Conservation (phyloP, 2,888 invertebrate species). For the Diaphora mendica region DNA sequence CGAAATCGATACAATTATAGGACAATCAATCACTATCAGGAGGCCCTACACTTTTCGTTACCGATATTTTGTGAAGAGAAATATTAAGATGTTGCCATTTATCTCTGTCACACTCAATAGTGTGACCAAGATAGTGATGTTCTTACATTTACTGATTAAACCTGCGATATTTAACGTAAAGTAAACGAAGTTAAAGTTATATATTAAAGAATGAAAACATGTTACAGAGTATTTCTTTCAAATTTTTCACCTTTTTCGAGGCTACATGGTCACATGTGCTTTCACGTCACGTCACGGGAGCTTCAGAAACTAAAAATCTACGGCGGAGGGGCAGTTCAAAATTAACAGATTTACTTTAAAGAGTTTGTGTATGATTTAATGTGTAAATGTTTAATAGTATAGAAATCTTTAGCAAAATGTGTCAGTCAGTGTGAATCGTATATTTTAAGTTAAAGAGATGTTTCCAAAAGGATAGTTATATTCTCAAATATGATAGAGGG, state of each 20-base stretch:
- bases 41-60: conserved; percentile 27
- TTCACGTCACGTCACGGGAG: too few species aligned
- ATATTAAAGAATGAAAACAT: neutral
- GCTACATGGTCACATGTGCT: too few species aligned
- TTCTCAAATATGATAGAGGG: too few species aligned
- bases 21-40: conserved; percentile 36
- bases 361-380: too few species aligned
- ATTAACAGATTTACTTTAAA: too few species aligned
- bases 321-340: too few species aligned
- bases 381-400: too few species aligned
- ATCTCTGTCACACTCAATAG: conserved; percentile 26
- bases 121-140: conserved; percentile 1
- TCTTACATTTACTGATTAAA: neutral
- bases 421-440: neutral
- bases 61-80: conserved; percentile 28
- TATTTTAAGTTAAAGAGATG: neutral
- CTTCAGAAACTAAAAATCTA: too few species aligned
- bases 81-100: conserved; percentile 22
- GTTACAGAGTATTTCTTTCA: too few species aligned
- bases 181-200: neutral
- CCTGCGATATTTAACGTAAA: neutral
- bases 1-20: conserved; percentile 25
- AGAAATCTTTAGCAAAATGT: too few species aligned
- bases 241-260: too few species aligned
- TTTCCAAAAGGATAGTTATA: too few species aligned